Conservation (phyloP, 2,797 vertebrate genomes). For the Mastacembelus armatus region DNA sequence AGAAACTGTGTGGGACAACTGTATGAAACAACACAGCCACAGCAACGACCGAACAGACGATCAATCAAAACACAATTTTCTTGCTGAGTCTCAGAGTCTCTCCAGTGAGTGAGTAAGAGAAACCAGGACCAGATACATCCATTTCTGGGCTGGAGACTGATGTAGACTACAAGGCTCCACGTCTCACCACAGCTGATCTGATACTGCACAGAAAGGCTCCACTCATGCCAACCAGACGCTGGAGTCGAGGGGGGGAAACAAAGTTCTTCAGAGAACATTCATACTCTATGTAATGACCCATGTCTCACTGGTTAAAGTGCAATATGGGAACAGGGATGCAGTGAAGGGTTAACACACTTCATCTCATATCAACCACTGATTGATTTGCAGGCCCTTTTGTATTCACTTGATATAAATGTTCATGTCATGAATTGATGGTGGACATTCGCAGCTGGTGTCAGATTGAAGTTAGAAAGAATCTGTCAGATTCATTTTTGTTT, state of each 20-base stretch:
- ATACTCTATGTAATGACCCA: conserved; percentile 66
- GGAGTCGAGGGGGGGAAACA: conserved; percentile 26
- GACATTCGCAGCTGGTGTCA: conserved; percentile 16
- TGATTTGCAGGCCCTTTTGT: conserved; percentile 34
- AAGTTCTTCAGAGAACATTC: conserved; percentile 62
- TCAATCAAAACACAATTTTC: neutral
- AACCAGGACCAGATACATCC: conserved; percentile 31
- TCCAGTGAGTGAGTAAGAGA: conserved; percentile 3
- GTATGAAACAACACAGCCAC: too few species aligned
- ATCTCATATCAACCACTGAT: conserved; percentile 40
- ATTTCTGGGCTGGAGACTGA: conserved; percentile 45
- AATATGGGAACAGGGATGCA: conserved; percentile 35
- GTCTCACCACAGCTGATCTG: conserved; percentile 79
- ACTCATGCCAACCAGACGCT: conserved; percentile 69
- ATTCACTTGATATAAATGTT: conserved; percentile 13
- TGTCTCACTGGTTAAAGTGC: conserved; percentile 64
- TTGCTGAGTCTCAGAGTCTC: conserved; percentile 10
- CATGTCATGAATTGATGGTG: conserved; percentile 13
- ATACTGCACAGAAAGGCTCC: conserved; percentile 65
- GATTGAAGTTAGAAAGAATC: neutral
- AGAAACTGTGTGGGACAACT: conserved; percentile 2
- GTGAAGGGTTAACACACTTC: conserved; percentile 43
- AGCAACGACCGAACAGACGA: too few species aligned
- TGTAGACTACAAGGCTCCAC: conserved; percentile 78
- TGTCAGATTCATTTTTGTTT: too few species aligned